These are phyloP conservation scores for Automeris io DNA, from an alignment of 2,888 invertebrate genomes.

Conservation along the genomic window DNA sequence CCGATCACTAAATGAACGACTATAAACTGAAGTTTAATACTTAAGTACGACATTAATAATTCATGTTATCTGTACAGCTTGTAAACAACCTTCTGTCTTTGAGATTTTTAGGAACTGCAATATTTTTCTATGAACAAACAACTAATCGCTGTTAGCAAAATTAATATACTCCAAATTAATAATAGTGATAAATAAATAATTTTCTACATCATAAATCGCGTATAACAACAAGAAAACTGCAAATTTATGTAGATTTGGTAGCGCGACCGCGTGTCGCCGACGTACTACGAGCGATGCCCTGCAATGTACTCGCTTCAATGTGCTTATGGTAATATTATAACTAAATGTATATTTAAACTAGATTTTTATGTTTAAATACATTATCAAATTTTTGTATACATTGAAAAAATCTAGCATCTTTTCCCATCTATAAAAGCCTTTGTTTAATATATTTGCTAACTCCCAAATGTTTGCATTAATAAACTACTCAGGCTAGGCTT, in stretches of 20 bases:
- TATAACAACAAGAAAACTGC: conserved; percentile 65
- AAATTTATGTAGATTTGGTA: conserved; percentile 68
- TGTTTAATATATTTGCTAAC: too few relatives aligned
- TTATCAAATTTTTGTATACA: too few relatives aligned
- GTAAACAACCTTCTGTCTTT: too few relatives aligned
- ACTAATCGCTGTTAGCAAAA: background rate
- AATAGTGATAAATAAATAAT: conserved; percentile 58
- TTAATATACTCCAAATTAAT: conserved; percentile 26
- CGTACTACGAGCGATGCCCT: conserved; percentile 33
- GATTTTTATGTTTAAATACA: conserved; percentile 42
- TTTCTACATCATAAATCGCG: conserved; percentile 56
- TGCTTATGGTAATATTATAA: conserved; percentile 47
- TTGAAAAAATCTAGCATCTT: too few relatives aligned
- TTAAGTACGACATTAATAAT: too few relatives aligned
- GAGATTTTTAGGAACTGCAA: too few relatives aligned
- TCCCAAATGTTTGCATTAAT: too few relatives aligned
- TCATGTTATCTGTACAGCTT: too few relatives aligned
- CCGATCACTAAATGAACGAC: too few relatives aligned
- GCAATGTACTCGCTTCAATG: conserved; percentile 33
- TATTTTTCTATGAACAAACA: background rate
- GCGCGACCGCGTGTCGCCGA: conserved; percentile 43
- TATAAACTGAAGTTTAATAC: too few relatives aligned
- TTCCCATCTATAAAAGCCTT: too few relatives aligned
- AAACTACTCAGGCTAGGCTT: too few relatives aligned
- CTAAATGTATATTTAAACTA: conserved; percentile 38